phyloP scores from a whole-genome alignment of 2,888 invertebrate species.

The Plagodis dolabraria region DNA sequence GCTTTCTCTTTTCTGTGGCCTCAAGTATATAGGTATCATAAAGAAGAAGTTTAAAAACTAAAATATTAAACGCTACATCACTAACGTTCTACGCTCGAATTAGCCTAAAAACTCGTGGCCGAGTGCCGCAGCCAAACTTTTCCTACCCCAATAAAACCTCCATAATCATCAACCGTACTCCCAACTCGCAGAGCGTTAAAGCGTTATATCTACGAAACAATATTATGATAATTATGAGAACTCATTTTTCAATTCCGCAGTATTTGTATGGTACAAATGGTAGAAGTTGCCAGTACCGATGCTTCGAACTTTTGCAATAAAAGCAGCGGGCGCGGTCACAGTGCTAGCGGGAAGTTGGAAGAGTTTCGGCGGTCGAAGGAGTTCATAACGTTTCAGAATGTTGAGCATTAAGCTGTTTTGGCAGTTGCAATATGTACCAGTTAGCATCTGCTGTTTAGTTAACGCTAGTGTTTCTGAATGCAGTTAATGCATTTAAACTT shows the following conservation, averaged over 20 bases:
- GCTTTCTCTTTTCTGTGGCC: no score
- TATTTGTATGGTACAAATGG: conserved; percentile 71
- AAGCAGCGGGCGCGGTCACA: conserved; percentile 45
- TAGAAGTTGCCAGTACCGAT: conserved; percentile 38
- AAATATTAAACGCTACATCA: no score
- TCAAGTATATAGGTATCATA: no score
- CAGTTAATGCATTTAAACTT: no score
- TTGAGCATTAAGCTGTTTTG: conserved; percentile 11
- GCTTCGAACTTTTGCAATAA: conserved; percentile 75
- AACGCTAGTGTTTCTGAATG: neutral
- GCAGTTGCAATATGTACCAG: neutral
- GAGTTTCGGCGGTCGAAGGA: conserved; percentile 1
- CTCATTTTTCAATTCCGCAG: conserved; percentile 63
- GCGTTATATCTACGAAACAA: conserved; percentile 20
- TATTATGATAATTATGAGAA: conserved; percentile 43
- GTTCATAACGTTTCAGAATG: conserved; percentile 3
- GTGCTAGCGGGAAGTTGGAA: conserved; percentile 35
- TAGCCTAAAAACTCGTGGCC: neutral
- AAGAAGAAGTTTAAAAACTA: no score
- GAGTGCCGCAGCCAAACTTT: neutral
- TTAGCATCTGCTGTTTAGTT: neutral
- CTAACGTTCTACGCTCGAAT: no score
- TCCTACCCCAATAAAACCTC: neutral
- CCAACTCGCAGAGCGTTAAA: conserved; percentile 19
- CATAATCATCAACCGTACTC: neutral